Conservation (phyloP, 2,888 invertebrate genomes). For the Embidobia sp. region DNA sequence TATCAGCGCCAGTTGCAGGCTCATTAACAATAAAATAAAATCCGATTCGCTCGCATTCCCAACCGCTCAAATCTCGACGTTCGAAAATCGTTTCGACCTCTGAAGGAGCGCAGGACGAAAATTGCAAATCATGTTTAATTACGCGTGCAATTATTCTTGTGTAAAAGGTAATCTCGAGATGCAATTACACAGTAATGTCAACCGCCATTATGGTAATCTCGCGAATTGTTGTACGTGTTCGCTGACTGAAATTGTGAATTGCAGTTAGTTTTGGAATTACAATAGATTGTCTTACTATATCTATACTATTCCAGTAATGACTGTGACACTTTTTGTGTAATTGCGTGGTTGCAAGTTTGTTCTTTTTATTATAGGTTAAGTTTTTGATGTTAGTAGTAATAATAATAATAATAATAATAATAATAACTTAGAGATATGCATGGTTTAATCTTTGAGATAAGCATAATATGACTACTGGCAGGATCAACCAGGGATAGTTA, state of each 20-base stretch:
- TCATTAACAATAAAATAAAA: constrained; percentile 49
- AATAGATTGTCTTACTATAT: too few species aligned
- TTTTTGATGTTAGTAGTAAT: too few species aligned
- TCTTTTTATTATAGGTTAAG: too few species aligned
- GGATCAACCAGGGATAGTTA: constrained; percentile 82
- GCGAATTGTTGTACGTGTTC: constrained; percentile 7
- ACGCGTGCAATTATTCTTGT: constrained; percentile 23
- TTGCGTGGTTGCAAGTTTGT: too few species aligned
- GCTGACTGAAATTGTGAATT: constrained; percentile 10
- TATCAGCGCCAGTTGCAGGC: constrained; percentile 37
- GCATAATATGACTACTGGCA: constrained; percentile 85
- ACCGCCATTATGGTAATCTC: constrained; percentile 34
- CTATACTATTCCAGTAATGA: too few species aligned
- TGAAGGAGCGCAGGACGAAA: constrained; percentile 3
- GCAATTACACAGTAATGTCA: constrained; percentile 37
- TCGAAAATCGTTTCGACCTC: constrained; percentile 2
- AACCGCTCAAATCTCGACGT: not conserved
- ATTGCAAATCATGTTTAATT: constrained; percentile 38
- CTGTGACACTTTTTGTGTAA: too few species aligned
- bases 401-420: too few species aligned
- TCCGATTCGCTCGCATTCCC: constrained; percentile 20
- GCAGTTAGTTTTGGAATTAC: not conserved
- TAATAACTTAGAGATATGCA: too few species aligned
- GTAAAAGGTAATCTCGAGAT: constrained; percentile 35
- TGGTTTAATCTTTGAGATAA: too few species aligned